phyloP scores from a whole-genome alignment of 2,888 invertebrate genomes.

The Synanthedon formicaeformis region DNA sequence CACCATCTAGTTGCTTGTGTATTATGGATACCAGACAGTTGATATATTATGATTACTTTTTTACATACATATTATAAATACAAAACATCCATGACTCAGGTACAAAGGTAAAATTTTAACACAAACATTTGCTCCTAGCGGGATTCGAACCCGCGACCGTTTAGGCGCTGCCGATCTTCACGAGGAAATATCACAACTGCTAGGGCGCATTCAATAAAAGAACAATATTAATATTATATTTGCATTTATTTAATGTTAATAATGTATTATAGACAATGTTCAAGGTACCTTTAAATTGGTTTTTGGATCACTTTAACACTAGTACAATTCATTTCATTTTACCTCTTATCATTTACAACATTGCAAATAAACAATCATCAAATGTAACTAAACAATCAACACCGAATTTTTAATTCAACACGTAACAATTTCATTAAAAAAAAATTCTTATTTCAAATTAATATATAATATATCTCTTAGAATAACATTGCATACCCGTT shows the following conservation, averaged over 20 bases:
- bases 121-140: too few relatives aligned
- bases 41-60: too few relatives aligned
- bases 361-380: slow-evolving; percentile 62
- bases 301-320: slow-evolving; percentile 64
- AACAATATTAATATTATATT: slow-evolving; percentile 17
- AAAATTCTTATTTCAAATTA: slow-evolving; percentile 53
- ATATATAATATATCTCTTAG: slow-evolving; percentile 29
- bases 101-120: too few relatives aligned
- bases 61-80: too few relatives aligned
- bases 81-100: too few relatives aligned
- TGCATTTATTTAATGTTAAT: slow-evolving; percentile 71
- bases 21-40: too few relatives aligned
- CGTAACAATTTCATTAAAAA: slow-evolving; percentile 42
- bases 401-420: slow-evolving; percentile 56
- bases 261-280: slow-evolving; percentile 71
- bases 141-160: too few relatives aligned
- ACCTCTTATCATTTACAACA: slow-evolving; percentile 58
- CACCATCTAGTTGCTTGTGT: too few relatives aligned
- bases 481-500: slow-evolving; percentile 67
- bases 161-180: too few relatives aligned
- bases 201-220: too few relatives aligned
- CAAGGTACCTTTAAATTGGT: slow-evolving; percentile 70
- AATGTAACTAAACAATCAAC: slow-evolving; percentile 54
- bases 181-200: too few relatives aligned
- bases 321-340: slow-evolving; percentile 59